Evolutionary conservation across 1,140 invertebrate genomes (phyloP).

Genomic region (Temnothorax curvispinosus): DNA sequence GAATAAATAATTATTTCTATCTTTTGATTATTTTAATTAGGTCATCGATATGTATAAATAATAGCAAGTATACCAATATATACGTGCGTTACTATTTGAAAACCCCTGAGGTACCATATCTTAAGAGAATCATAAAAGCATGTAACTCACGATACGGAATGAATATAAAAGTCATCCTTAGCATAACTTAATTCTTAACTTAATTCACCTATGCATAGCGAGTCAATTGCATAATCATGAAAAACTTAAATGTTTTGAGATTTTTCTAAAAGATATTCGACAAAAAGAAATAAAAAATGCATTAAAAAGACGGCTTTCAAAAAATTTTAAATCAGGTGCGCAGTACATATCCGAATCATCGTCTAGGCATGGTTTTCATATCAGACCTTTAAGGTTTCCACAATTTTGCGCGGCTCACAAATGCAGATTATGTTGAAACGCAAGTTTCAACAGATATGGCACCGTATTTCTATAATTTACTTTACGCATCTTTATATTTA

Average conservation of each 20-base stretch:
- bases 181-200: conserved; percentile 2
- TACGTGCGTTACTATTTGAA: neutral
- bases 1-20: neutral
- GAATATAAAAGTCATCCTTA: conserved; percentile 29
- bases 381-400: conserved; percentile 7
- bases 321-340: neutral
- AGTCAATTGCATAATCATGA: conserved; percentile 10
- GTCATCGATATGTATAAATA: neutral
- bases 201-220: neutral
- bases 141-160: conserved; percentile 11
- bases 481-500: neutral
- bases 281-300: neutral
- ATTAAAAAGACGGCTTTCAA: neutral
- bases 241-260: neutral
- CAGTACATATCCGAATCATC: neutral
- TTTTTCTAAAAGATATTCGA: neutral
- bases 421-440: conserved; percentile 19
- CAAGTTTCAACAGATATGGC: conserved; percentile 25
- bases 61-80: neutral
- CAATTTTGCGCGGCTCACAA: conserved; percentile 9
- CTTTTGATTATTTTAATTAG: neutral
- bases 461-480: conserved; percentile 22
- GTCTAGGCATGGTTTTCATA: neutral
- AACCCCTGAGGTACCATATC: neutral
- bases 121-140: conserved; percentile 15